Conservation (phyloP, 2,113 vertebrate genomes). For the Pycnonotus jocosus region DNA sequence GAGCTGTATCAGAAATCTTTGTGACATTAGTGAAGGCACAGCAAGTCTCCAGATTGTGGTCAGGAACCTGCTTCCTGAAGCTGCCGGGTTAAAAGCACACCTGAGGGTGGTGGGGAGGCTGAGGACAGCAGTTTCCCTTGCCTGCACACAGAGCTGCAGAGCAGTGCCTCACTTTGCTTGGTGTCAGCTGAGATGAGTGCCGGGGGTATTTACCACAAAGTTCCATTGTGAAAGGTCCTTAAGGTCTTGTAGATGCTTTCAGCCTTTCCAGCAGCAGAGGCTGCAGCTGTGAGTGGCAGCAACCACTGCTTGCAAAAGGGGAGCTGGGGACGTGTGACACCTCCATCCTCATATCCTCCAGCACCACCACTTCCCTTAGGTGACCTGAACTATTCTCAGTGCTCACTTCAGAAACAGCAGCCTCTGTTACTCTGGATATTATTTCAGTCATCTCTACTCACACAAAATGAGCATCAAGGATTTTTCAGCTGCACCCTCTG, state of each 20-base stretch:
- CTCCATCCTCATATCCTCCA: not conserved
- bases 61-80: not conserved
- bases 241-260: not conserved
- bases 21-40: not conserved
- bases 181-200: not conserved
- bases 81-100: not conserved
- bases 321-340: not conserved
- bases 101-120: fast-evolving
- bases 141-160: not conserved
- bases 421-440: not conserved
- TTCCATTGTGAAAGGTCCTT: fast-evolving
- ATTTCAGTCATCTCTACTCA: not conserved
- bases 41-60: not conserved
- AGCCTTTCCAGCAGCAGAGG: not conserved
- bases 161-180: not conserved
- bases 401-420: not conserved
- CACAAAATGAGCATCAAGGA: not conserved
- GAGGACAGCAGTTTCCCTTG: not conserved
- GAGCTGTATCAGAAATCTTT: not conserved
- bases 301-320: not conserved
- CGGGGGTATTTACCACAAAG: not conserved
- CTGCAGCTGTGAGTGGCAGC: not conserved
- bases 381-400: not conserved
- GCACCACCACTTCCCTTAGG: not conserved
- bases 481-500: not conserved